These are phyloP conservation scores for Drosophila histrio DNA, from an alignment of 2,888 invertebrate species.

Conservation along the genomic window DNA sequence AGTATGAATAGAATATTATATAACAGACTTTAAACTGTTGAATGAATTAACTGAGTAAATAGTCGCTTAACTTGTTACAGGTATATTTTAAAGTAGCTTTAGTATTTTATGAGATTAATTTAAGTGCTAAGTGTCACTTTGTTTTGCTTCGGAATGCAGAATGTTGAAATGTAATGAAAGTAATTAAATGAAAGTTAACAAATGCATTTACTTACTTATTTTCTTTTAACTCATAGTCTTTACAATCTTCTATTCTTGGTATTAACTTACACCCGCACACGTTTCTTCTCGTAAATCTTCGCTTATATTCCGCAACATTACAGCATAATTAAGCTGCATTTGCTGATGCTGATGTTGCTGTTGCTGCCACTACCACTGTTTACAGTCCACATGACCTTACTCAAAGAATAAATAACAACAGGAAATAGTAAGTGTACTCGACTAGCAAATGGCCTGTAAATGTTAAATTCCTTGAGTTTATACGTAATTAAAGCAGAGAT, in stretches of 20 bases:
- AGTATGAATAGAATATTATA: not conserved
- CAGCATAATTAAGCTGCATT: slow-evolving; percentile 59
- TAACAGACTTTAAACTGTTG: not conserved
- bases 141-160: not conserved
- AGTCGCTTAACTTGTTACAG: not conserved
- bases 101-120: not conserved
- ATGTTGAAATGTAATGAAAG: not conserved
- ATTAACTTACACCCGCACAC: slow-evolving; percentile 9
- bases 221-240: slow-evolving; percentile 18
- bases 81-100: not conserved
- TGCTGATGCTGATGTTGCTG: slow-evolving; percentile 6
- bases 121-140: not conserved
- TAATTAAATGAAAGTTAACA: not conserved
- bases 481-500: not conserved
- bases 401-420: slow-evolving; percentile 13
- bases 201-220: slow-evolving; percentile 38
- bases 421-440: not conserved
- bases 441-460: slow-evolving; percentile 9
- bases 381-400: slow-evolving; percentile 47
- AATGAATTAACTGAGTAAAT: not conserved
- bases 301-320: slow-evolving; percentile 52
- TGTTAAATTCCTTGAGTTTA: not conserved
- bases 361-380: slow-evolving; percentile 4
- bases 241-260: slow-evolving; percentile 14
- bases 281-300: slow-evolving; percentile 48